Base-by-base conservation (phyloP, 2,797 vertebrate genomes). In the Eupleurogrammus muticus region DNA sequence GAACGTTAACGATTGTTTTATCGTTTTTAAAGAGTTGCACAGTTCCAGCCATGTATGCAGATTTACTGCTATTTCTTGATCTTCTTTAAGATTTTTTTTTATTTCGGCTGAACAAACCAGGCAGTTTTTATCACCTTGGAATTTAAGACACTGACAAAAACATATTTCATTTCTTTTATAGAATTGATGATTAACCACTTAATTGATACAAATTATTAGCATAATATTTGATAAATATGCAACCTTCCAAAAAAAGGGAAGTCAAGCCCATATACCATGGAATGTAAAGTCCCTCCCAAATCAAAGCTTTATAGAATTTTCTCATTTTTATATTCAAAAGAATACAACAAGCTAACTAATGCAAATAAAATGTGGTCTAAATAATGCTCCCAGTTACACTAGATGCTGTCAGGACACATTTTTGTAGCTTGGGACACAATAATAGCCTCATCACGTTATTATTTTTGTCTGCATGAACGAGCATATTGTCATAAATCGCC, bases 391-490 rank as follows among this genome's bases (percentile, higher is more conserved):
- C 12, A 24, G 10, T 19, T 13, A 28, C n/a, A 9, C 12, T 64
- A 4, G 32, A 21, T 40, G 56, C 59, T 34, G 42, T 51, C 23
- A 7, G 32, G 68, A 32, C 44, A 42, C 34, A 65, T 49, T 55
- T 28, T 9, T 16, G 23, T 48, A 35, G 35, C 48, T 51, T 23
- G n/a, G 70, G 52, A 58, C 60, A 70, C n/a, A 38, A 71, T 56
- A 74, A 61, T 20, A 48, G 36, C 14, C 62, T 66, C 6, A 54
- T 79, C 57, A 36, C 7, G 20, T 59, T 65, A 10, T 75, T 66
- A 4, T 65, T 52, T 53, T 21, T 21, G 66, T 38, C 40, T 47
- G 46, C 71, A 74, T 78, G 67, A 79, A 47, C 60, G 53, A 79
- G 16, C 53, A 20, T 54, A 76, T 69, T 72, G 66, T 83, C 1